Percentiles rank a stretch among this genome's conserved stretches.
Evolutionary conservation across 2,797 vertebrate species (phyloP).

Genomic region (Sebastes umbrosus): DNA sequence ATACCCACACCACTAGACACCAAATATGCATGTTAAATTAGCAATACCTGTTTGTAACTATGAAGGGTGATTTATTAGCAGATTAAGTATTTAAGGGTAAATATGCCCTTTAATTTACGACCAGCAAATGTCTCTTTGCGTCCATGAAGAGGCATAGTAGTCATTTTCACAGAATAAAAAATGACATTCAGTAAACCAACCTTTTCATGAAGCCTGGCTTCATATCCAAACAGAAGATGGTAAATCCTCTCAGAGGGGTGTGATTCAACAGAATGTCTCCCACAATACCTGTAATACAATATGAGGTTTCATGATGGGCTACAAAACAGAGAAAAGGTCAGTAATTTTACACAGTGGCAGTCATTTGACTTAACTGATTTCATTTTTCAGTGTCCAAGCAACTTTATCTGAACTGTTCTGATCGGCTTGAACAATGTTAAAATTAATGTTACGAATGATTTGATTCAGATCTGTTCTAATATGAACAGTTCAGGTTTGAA

Average conservation of each 20-base stretch:
- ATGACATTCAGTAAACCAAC: conserved; percentile 64
- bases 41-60: neutral
- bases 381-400: neutral
- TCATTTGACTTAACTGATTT: neutral
- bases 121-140: neutral
- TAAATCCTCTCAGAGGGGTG: conserved; percentile 88
- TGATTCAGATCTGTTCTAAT: neutral
- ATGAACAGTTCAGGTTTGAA: neutral
- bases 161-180: neutral
- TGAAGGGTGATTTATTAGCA: neutral
- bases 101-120: neutral
- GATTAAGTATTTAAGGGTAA: neutral
- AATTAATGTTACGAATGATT: neutral
- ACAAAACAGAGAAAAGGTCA: neutral
- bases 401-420: neutral
- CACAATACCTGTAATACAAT: conserved; percentile 83
- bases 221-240: conserved; percentile 91
- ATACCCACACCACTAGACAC: neutral
- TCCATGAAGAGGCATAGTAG: too few relatives aligned
- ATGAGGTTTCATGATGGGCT: neutral
- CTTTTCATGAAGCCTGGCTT: conserved; percentile 87
- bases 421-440: neutral
- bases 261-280: conserved; percentile 89
- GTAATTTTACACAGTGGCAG: neutral
- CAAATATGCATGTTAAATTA: neutral